Conservation (phyloP, 2,113 vertebrate genomes). For the Psilopsiagon aurifrons region DNA sequence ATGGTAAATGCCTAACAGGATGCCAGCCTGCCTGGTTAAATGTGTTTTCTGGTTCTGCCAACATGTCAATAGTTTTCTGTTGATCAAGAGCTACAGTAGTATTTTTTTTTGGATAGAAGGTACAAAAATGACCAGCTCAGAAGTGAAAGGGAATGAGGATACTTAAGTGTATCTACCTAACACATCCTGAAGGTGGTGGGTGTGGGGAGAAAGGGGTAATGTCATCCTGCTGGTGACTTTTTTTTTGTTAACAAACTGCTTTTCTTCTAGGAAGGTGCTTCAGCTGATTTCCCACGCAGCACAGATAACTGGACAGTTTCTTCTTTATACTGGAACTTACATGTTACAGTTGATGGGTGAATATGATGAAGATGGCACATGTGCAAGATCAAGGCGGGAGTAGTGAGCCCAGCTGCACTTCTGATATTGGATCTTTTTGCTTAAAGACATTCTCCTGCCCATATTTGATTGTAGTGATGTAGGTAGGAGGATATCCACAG, state of each 20-base stretch:
- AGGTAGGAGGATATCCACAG: not conserved
- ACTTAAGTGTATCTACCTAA: not conserved
- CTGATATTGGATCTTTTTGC: not conserved
- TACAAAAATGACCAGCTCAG: not conserved
- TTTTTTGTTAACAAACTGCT: not conserved
- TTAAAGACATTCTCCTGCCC: not conserved
- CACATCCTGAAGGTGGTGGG: not conserved
- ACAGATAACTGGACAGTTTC: conserved; percentile 78
- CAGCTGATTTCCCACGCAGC: conserved; percentile 72
- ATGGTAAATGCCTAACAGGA: not conserved
- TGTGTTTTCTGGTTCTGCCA: not conserved
- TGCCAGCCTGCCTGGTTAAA: not conserved
- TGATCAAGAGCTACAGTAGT: not conserved
- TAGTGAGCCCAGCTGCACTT: not conserved
- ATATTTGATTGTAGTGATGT: not conserved
- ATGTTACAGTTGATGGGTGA: conserved; percentile 74
- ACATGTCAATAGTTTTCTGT: not conserved
- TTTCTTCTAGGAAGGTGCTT: conserved; percentile 74
- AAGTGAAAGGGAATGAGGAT: not conserved
- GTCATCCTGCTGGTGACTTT: not conserved
- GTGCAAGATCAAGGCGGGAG: not conserved
- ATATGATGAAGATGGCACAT: conserved; percentile 28
- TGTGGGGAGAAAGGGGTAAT: not conserved
- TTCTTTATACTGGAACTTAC: conserved; percentile 73
- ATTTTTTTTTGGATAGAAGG: not conserved